Percentiles rank a stretch among this genome's conserved stretches.
These are phyloP conservation scores for Planococcus citri DNA, from an alignment of 1,140 invertebrate species.

Conservation along the genomic window DNA sequence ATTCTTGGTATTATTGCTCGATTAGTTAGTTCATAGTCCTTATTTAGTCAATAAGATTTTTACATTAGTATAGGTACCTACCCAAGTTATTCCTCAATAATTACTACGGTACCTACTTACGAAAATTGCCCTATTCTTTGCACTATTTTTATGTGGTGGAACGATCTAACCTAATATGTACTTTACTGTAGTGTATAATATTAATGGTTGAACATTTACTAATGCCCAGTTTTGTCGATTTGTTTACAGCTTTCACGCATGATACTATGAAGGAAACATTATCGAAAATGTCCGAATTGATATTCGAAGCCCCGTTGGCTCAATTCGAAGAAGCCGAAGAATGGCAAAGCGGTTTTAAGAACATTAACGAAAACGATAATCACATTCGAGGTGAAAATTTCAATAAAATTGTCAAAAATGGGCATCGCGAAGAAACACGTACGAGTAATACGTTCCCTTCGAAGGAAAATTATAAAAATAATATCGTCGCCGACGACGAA, in stretches of 20 bases:
- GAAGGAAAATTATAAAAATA: conserved; percentile 22
- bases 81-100: too few relatives aligned
- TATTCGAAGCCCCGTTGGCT: conserved; percentile 90
- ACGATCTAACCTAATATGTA: too few relatives aligned
- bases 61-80: too few relatives aligned
- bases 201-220: neutral
- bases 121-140: too few relatives aligned
- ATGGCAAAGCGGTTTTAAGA: conserved; percentile 40
- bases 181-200: too few relatives aligned
- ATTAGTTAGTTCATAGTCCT: too few relatives aligned
- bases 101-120: too few relatives aligned
- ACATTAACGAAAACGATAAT: too few relatives aligned
- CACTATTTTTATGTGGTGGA: too few relatives aligned
- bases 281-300: conserved; percentile 88
- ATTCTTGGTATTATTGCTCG: too few relatives aligned
- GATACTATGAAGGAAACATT: conserved; percentile 30
- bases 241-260: neutral
- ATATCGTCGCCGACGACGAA: neutral
- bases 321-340: conserved; percentile 82
- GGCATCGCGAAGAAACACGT: neutral
- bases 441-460: conserved; percentile 15
- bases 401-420: conserved; percentile 20
- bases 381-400: neutral
- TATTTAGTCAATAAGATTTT: too few relatives aligned
- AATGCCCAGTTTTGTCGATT: too few relatives aligned